Conservation (phyloP, 2,888 invertebrate genomes). For the Volucella zonaria region DNA sequence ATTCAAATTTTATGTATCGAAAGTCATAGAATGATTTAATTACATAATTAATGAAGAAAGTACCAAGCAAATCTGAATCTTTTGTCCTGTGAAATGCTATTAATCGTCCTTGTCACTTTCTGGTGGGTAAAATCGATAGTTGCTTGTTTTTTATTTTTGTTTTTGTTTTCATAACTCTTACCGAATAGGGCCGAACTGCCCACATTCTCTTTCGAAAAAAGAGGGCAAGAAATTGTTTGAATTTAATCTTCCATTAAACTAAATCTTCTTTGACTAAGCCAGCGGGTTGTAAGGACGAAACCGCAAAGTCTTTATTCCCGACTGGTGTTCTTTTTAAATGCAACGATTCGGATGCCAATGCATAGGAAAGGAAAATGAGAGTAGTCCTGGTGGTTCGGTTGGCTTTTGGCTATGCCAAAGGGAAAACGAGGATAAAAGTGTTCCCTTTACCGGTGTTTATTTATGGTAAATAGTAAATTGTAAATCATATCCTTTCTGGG, state of each 20-base stretch:
- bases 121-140: constrained; percentile 23
- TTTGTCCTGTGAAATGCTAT: constrained; percentile 56
- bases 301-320: constrained; percentile 25
- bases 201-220: neutral
- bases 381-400: constrained; percentile 24
- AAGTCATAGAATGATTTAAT: constrained; percentile 50
- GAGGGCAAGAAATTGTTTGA: neutral
- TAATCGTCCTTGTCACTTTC: constrained; percentile 37
- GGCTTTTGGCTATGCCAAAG: constrained; percentile 24
- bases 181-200: neutral
- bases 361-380: constrained; percentile 28
- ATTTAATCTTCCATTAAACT: constrained; percentile 32
- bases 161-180: neutral
- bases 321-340: constrained; percentile 7
- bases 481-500: constrained; percentile 33
- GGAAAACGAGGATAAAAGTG: neutral
- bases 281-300: constrained; percentile 15
- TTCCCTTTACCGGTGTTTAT: constrained; percentile 40
- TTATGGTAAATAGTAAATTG: constrained; percentile 16
- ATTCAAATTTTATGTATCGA: constrained; percentile 33
- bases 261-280: constrained; percentile 30
- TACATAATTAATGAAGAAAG: constrained; percentile 47
- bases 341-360: neutral
- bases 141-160: too few relatives aligned
- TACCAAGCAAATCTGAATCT: constrained; percentile 49